Base-by-base conservation (phyloP, 2,888 invertebrate genomes). In the Drosophila buzzatii region DNA sequence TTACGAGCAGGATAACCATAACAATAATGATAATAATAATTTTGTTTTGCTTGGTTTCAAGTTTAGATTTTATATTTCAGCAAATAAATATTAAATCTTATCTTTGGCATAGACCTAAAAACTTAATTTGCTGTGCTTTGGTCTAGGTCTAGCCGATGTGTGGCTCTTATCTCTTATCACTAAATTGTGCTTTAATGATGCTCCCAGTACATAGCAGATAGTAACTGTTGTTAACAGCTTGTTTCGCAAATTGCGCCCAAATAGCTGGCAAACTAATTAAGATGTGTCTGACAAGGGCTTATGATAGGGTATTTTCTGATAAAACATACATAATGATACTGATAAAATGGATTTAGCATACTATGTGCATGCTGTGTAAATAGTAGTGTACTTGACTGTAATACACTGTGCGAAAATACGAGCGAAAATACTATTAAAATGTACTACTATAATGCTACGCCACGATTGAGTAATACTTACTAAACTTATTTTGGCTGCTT, bases 221-320 rank as follows among this genome's bases (percentile, higher is more conserved):
- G 23, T 23, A 51, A n/a, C 18, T 53, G 45, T 64, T 75, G 70
- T 75, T 72, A 59, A 70, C 70, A 79, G 61, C 63, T 63, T 75
- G 79, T 81, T 47, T 37, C 51, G 20, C 55, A 41, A 57, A 70
- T 27, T 53, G n/a, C 51, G 53, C 57, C n/a, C 4, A 61, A 61
- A 52, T 56, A 42, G 35, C 47, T 41, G 39, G 33, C 58, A 74
- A 64, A 42, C 37, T 73, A 59, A 78, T 78, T 73, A 69, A 59
- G 64, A 33, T 68, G 58, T 70, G 58, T 75, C 35, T 61, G 66
- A 69, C 79, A 62, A 62, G 64, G 47, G 52, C 42, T 66, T 63
- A 55, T n/a, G 63, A 75, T 70, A 74, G 66, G 56, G 27, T 23
- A n/a, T 27, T 27, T 33, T 45, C 23, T 53, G 73, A 73, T 58